Conservation (phyloP, 2,113 vertebrate species). For the Lathamus discolor region DNA sequence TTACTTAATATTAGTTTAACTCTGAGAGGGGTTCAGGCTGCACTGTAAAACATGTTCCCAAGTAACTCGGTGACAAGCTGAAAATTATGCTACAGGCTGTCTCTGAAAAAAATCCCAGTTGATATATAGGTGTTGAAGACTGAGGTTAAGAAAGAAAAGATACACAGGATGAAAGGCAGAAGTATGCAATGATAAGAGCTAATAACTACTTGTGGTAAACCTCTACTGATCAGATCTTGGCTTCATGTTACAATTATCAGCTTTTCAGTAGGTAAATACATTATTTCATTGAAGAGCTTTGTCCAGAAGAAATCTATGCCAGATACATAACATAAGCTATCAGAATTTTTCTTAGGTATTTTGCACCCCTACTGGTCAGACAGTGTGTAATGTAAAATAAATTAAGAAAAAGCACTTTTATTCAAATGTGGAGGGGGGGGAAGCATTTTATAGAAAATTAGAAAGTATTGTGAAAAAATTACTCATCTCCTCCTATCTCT, state of each 20-base stretch:
- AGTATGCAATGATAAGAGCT: background rate
- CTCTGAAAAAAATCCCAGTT: background rate
- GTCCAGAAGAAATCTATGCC: background rate
- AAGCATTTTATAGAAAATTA: background rate
- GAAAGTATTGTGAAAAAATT: background rate
- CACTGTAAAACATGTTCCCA: accelerated
- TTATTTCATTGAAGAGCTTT: background rate
- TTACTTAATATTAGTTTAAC: background rate
- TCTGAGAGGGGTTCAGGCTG: background rate
- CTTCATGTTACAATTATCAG: background rate
- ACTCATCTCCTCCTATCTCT: background rate
- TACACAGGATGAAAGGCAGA: background rate
- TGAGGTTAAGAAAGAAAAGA: background rate
- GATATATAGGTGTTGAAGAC: background rate
- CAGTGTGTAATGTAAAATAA: background rate
- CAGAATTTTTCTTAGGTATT: background rate
- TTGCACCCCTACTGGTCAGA: background rate
- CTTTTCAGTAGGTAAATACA: background rate
- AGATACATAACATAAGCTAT: background rate
- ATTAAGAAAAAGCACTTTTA: background rate
- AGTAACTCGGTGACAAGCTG: background rate
- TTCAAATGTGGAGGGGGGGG: background rate
- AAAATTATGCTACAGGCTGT: background rate
- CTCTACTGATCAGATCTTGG: background rate
- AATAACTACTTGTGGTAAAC: background rate